Conservation (phyloP, 2,888 invertebrate species). For the Ypsolopha scabrella region DNA sequence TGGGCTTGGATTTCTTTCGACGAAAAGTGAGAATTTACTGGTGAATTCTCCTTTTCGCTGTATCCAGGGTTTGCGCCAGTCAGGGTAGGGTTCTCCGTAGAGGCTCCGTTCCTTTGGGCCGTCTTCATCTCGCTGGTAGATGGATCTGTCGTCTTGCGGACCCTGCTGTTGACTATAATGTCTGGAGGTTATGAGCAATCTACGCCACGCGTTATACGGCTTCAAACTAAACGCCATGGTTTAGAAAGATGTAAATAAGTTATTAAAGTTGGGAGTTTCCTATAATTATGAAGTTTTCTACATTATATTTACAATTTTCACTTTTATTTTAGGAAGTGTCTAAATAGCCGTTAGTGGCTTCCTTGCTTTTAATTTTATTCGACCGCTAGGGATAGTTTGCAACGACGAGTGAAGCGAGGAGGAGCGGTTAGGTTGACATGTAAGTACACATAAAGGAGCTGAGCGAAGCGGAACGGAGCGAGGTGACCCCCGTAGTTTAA, state of each 20-base stretch:
- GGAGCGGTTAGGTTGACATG: no score
- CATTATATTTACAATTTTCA: no score
- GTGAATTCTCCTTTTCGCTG: constrained; percentile 70
- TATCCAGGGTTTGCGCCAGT: constrained; percentile 74
- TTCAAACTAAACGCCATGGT: constrained; percentile 33
- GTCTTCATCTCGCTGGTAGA: constrained; percentile 48
- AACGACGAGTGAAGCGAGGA: no score
- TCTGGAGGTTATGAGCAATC: constrained; percentile 24
- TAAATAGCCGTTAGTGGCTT: no score
- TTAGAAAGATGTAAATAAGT: background rate
- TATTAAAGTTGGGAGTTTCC: no score
- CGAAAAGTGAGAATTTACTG: constrained; percentile 69
- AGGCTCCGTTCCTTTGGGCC: constrained; percentile 33
- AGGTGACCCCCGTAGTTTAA: no score
- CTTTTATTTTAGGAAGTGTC: no score
- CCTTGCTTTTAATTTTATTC: no score
- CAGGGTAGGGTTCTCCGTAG: constrained; percentile 55
- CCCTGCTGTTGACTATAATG: constrained; percentile 29
- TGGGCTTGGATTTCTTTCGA: constrained; percentile 47
- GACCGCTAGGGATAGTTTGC: no score
- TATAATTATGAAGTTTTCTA: no score
- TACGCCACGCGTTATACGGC: constrained; percentile 17
- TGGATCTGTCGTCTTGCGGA: constrained; percentile 25
- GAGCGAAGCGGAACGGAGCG: no score
- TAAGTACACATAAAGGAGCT: no score